Conservation (phyloP, 2,113 vertebrate species). For the Pangasianodon hypophthalmus region DNA sequence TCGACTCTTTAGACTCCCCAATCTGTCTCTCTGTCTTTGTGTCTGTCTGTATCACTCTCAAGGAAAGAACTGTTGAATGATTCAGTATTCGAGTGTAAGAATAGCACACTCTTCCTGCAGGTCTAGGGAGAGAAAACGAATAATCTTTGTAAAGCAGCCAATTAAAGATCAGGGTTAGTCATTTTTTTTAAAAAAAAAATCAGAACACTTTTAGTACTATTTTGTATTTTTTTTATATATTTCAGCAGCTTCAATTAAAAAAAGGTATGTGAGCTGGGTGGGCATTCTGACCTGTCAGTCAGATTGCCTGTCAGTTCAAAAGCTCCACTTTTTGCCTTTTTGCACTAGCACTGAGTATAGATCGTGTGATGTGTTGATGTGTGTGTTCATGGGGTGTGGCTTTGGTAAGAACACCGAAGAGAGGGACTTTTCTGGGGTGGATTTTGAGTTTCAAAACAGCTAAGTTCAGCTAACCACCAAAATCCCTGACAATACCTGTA, state of each 20-base stretch:
- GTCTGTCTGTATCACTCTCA: constrained; percentile 34
- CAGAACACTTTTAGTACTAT: neutral
- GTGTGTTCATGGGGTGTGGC: neutral
- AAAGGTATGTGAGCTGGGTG: neutral
- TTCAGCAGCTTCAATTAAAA: neutral
- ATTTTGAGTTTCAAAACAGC: constrained; percentile 16
- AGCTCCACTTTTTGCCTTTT: neutral
- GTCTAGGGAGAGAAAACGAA: constrained; percentile 14
- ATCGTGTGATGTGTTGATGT: neutral
- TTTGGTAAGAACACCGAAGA: neutral
- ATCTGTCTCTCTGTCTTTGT: constrained; percentile 38
- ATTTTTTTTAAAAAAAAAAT: neutral
- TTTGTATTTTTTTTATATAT: too few species aligned
- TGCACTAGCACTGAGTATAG: neutral
- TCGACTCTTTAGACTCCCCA: constrained; percentile 25
- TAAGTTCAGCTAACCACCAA: constrained; percentile 6
- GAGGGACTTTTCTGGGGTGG: constrained; percentile 11
- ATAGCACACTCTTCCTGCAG: constrained; percentile 38
- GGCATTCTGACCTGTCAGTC: neutral
- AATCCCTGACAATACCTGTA: constrained; percentile 1
- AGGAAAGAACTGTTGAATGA: constrained; percentile 33
- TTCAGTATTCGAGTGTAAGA: constrained; percentile 28
- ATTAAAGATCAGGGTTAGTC: constrained; percentile 3
- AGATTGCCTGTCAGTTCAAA: neutral
- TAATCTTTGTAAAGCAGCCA: constrained; percentile 37